Evolutionary conservation across 2,888 invertebrate genomes (phyloP).

Genomic region (Rhaphigaster nebulosa): DNA sequence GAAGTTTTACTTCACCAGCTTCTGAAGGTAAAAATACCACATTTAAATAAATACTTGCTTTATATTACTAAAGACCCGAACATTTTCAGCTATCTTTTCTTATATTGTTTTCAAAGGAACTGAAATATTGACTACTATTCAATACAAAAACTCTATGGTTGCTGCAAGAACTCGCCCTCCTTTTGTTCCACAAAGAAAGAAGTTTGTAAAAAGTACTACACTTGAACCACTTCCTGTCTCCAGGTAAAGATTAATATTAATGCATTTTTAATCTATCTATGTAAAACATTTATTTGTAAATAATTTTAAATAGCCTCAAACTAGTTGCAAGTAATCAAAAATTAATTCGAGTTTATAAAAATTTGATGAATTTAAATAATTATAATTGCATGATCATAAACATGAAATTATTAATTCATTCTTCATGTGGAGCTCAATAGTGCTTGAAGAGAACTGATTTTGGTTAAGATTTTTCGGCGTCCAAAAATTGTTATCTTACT

Average conservation of each 20-base stretch:
- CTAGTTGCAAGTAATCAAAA: not conserved
- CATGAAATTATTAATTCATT: too few species aligned
- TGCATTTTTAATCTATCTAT: not conserved
- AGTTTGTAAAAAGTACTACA: constrained; percentile 56
- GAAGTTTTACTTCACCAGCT: constrained; percentile 51
- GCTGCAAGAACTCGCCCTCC: constrained; percentile 56
- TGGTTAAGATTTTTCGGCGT: too few species aligned
- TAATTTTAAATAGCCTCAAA: not conserved
- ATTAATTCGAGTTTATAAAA: not conserved
- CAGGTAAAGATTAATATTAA: constrained; percentile 53
- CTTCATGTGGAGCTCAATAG: too few species aligned
- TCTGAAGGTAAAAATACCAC: constrained; percentile 38
- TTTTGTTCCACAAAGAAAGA: constrained; percentile 60
- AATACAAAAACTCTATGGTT: constrained; percentile 40
- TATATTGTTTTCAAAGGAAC: constrained; percentile 35
- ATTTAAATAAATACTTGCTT: not conserved
- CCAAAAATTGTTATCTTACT: too few species aligned
- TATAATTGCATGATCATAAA: too few species aligned
- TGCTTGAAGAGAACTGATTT: too few species aligned
- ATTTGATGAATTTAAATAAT: not conserved
- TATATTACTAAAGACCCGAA: not conserved
- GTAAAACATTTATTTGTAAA: not conserved
- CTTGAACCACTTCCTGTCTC: constrained; percentile 54
- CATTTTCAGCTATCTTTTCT: constrained; percentile 2
- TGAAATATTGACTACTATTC: not conserved